Evolutionary conservation across 1,140 invertebrate species (phyloP).

Genomic region (Amphibalanus amphitrite): DNA sequence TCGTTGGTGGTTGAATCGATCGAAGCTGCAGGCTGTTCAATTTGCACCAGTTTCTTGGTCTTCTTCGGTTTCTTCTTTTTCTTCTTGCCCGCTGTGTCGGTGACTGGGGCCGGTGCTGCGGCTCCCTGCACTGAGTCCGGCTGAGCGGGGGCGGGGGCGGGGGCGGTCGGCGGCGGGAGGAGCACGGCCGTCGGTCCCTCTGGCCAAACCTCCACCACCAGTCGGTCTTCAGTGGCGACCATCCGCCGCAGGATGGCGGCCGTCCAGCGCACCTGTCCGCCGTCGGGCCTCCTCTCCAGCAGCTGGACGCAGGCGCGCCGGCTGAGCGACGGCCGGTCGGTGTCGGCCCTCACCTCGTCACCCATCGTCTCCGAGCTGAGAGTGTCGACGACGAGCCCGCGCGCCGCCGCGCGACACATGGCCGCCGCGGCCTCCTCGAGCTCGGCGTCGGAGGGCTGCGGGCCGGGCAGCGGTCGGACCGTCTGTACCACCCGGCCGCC

Average conservation of each 20-base stretch:
- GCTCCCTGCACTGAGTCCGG: too few relatives aligned
- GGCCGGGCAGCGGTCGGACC: not conserved
- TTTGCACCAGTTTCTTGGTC: too few relatives aligned
- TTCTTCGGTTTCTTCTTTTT: too few relatives aligned
- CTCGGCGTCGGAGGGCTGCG: not conserved
- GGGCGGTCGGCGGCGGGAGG: too few relatives aligned
- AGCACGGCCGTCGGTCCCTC: not conserved
- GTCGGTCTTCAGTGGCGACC: not conserved
- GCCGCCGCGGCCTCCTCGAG: not conserved
- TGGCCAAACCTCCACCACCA: not conserved
- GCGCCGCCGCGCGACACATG: not conserved
- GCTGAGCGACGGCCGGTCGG: too few relatives aligned
- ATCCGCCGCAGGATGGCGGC: not conserved
- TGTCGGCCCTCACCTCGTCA: not conserved
- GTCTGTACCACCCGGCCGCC: not conserved
- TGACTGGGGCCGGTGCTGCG: too few relatives aligned
- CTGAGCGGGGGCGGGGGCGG: not conserved
- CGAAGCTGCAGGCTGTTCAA: too few relatives aligned
- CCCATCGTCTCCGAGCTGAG: not conserved
- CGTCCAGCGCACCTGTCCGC: not conserved
- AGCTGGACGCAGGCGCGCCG: not conserved
- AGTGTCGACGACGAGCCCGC: not conserved
- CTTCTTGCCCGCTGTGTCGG: too few relatives aligned
- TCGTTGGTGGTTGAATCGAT: too few relatives aligned
- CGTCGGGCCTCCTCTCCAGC: not conserved